Evolutionary conservation across 2,113 vertebrate species (phyloP).

Genomic region (Rallus limicola): DNA sequence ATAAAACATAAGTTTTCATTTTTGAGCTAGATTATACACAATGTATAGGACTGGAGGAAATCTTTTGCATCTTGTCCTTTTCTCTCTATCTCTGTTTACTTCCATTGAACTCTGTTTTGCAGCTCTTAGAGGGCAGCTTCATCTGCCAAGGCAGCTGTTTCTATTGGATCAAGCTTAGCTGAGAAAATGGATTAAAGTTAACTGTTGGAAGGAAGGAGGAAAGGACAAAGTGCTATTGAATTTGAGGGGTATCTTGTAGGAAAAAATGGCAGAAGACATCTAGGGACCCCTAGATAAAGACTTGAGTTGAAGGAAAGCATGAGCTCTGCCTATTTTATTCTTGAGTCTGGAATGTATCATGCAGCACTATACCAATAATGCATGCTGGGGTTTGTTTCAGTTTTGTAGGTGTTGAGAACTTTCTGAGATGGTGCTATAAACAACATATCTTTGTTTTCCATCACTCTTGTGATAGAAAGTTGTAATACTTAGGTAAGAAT

Average conservation of each 20-base stretch:
- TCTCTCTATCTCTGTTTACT: not conserved
- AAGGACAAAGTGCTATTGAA: not conserved
- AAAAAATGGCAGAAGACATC: not conserved
- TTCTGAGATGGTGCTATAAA: not conserved
- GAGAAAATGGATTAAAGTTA: not conserved
- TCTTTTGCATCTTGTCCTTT: not conserved
- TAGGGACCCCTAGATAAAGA: accelerated
- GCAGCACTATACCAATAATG: not conserved
- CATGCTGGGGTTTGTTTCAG: not conserved
- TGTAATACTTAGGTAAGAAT: not conserved
- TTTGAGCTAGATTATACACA: not conserved
- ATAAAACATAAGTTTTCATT: not conserved
- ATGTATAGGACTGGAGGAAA: not conserved
- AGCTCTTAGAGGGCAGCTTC: not conserved
- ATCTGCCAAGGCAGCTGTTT: not conserved
- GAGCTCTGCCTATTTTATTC: not conserved
- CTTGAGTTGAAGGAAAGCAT: not conserved
- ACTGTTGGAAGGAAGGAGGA: not conserved
- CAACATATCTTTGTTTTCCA: not conserved
- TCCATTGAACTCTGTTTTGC: not conserved
- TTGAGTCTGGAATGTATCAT: not conserved
- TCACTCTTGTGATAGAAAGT: not conserved
- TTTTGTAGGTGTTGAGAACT: not conserved
- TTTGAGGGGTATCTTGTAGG: not conserved
- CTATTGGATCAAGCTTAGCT: not conserved